phyloP scores from a whole-genome alignment of 1,140 invertebrate genomes.

The Paraescarpia echinospica region DNA sequence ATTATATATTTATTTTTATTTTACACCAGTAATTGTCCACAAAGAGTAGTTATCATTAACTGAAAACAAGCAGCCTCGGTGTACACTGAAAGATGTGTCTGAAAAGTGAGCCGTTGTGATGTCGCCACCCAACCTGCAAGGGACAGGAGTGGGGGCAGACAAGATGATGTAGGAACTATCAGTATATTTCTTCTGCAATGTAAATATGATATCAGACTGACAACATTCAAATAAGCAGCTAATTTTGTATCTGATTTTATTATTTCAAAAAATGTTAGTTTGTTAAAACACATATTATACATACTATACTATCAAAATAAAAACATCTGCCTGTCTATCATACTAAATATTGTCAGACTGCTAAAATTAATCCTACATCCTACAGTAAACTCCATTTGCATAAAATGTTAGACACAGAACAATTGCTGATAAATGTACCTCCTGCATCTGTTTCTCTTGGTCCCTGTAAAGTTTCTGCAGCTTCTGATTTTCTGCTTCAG shows the following conservation, averaged over 20 bases:
- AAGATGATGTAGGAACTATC: too few relatives aligned
- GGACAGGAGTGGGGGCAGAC: too few relatives aligned
- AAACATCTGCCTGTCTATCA: too few relatives aligned
- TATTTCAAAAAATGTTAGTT: too few relatives aligned
- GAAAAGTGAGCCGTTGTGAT: neutral
- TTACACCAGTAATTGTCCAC: neutral
- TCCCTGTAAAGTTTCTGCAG: conserved; percentile 62
- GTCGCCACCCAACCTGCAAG: too few relatives aligned
- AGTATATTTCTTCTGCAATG: too few relatives aligned
- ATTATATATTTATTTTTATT: neutral
- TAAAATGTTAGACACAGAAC: neutral
- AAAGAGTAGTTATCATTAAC: neutral
- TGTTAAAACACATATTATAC: too few relatives aligned
- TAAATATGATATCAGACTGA: too few relatives aligned
- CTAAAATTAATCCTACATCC: neutral
- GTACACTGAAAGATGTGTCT: neutral
- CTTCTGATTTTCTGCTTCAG: conserved; percentile 48
- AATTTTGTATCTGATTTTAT: too few relatives aligned
- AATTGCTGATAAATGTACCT: neutral
- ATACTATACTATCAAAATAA: too few relatives aligned
- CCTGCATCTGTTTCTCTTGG: neutral
- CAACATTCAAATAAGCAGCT: too few relatives aligned
- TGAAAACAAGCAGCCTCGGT: neutral
- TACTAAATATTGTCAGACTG: too few relatives aligned
- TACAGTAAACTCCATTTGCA: neutral